Evolutionary conservation across 2,888 invertebrate species (phyloP).

Genomic region (Leptothorax acervorum): DNA sequence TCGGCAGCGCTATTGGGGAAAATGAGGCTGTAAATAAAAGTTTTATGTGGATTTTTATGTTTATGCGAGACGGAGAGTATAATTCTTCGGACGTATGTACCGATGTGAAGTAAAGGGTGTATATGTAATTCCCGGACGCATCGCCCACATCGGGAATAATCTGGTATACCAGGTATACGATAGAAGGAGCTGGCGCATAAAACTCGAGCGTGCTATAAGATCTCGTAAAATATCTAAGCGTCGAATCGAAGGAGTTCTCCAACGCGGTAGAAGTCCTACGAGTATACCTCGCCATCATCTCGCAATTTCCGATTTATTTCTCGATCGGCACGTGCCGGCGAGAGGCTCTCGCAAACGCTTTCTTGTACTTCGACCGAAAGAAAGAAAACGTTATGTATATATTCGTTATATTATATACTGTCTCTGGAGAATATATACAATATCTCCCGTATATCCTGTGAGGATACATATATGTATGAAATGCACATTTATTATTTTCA

Average conservation of each 20-base stretch:
- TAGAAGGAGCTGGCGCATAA: conserved; percentile 58
- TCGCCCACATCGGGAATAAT: conserved; percentile 62
- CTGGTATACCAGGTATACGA: conserved; percentile 58
- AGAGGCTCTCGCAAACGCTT: not conserved
- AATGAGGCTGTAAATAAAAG: conserved; percentile 62
- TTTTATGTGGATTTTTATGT: conserved; percentile 65
- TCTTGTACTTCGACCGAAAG: no score
- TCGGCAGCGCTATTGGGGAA: not conserved
- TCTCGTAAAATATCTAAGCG: conserved; percentile 57
- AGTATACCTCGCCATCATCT: not conserved
- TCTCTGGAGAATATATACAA: no score
- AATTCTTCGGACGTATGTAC: conserved; percentile 37
- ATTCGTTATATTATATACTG: not conserved
- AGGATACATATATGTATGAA: not conserved
- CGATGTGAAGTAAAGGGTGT: conserved; percentile 38
- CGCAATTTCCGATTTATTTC: not conserved
- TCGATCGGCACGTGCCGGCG: not conserved
- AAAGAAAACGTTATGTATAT: not conserved
- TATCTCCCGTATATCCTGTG: no score
- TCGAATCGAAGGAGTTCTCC: not conserved
- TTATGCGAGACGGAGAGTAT: conserved; percentile 45
- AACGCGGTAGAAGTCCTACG: not conserved
- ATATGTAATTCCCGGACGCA: conserved; percentile 51
- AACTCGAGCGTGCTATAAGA: conserved; percentile 61
- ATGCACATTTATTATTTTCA: not conserved